A percentile compares a stretch with the other conserved stretches of the same genome.
Evolutionary conservation across 1,140 invertebrate genomes (phyloP).

Genomic region (Pogonognathellus flavescens): DNA sequence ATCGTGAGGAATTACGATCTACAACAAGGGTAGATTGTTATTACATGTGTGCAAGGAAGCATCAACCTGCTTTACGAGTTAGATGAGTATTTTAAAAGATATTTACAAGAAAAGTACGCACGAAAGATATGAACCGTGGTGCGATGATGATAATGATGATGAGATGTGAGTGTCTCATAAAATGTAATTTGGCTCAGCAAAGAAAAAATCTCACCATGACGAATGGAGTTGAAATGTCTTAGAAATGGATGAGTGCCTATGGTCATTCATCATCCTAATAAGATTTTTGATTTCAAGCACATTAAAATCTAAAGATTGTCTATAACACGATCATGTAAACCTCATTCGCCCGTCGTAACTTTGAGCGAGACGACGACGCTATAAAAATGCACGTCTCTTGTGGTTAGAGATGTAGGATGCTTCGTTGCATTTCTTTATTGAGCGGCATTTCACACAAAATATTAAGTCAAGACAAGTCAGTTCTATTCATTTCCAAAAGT

Average conservation of each 20-base stretch:
- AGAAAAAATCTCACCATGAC: constrained; percentile 46
- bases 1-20: too few species aligned
- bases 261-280: constrained; percentile 48
- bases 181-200: constrained; percentile 7
- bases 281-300: constrained; percentile 39
- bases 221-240: constrained; percentile 35
- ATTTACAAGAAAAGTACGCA: too few species aligned
- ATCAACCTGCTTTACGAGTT: too few species aligned
- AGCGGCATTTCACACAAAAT: constrained; percentile 27
- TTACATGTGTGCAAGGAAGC: too few species aligned
- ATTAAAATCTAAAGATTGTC: constrained; percentile 20
- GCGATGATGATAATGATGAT: constrained; percentile 16
- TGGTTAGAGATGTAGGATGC: too few species aligned
- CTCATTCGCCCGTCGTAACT: too few species aligned
- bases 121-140: constrained; percentile 8
- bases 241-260: constrained; percentile 44
- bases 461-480: constrained; percentile 24
- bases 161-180: constrained; percentile 36
- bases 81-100: too few species aligned
- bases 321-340: not conserved
- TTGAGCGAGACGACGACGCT: too few species aligned
- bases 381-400: too few species aligned
- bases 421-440: constrained; percentile 1
- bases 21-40: too few species aligned
- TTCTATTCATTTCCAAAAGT: constrained; percentile 27